Evolutionary conservation across 2,113 vertebrate species (phyloP).

Genomic region (Psittacus erithacus): DNA sequence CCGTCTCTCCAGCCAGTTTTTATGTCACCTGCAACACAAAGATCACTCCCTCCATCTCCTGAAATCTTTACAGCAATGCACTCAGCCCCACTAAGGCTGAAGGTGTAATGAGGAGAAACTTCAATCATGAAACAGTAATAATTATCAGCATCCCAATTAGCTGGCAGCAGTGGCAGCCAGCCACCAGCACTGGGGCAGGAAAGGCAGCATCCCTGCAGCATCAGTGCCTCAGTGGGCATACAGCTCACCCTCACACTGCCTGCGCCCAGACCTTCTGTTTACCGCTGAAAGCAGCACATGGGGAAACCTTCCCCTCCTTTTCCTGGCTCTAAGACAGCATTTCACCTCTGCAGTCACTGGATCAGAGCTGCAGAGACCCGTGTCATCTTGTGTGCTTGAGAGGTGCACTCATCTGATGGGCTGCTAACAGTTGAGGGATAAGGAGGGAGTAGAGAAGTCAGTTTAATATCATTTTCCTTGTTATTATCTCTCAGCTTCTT

Average conservation of each 20-base stretch:
- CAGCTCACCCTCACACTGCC: background rate
- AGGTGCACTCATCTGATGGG: background rate
- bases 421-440: background rate
- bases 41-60: background rate
- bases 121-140: conserved; percentile 15
- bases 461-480: background rate
- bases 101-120: background rate
- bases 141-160: conserved; percentile 33
- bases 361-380: rapidly evolving
- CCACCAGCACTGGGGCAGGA: background rate
- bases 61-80: background rate
- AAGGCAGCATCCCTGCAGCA: background rate
- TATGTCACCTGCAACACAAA: background rate
- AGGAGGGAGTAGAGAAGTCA: background rate
- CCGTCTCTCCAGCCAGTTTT: background rate
- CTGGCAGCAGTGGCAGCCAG: background rate
- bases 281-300: rapidly evolving
- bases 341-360: background rate
- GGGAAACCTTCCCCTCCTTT: background rate
- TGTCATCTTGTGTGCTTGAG: background rate
- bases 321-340: background rate
- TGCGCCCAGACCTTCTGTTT: rapidly evolving
- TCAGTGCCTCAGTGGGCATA: rapidly evolving
- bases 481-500: conserved; percentile 41
- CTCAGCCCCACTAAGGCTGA: background rate